A percentile compares a stretch with the other conserved stretches of the same genome.
phyloP scores from a whole-genome alignment of 1,140 invertebrate genomes.

The Agrilus planipennis region DNA sequence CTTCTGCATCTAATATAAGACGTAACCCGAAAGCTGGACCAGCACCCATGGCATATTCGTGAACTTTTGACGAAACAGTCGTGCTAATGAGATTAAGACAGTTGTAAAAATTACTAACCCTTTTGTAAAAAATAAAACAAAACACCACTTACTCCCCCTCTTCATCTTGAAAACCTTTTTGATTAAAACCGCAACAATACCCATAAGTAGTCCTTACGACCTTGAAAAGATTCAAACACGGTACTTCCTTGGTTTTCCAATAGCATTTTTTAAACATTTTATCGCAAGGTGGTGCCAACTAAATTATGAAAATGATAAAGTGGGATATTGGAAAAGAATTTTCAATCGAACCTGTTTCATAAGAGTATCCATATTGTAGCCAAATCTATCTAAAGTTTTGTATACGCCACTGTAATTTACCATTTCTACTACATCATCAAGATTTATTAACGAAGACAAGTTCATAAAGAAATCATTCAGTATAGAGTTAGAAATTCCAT shows the following conservation, averaged over 20 bases:
- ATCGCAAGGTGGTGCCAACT: no score
- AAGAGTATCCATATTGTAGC: neutral
- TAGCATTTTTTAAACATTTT: no score
- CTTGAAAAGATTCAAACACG: no score
- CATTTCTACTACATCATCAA: neutral
- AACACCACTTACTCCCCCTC: neutral
- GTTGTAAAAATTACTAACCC: neutral
- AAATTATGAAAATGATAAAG: no score
- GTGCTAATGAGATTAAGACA: neutral
- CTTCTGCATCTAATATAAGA: neutral
- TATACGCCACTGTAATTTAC: neutral
- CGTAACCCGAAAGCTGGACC: neutral
- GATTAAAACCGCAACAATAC: neutral
- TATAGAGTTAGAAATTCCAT: neutral
- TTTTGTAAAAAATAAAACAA: neutral
- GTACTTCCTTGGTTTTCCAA: no score
- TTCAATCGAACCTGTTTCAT: conserved; percentile 8
- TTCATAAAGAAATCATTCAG: conserved; percentile 1
- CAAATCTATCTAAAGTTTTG: neutral
- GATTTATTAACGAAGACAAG: neutral
- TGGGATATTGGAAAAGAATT: no score
- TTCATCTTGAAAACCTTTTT: neutral
- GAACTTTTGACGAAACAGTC: neutral
- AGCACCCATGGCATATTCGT: neutral
- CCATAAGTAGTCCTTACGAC: neutral